These are phyloP conservation scores for Drosophila suzukii DNA, from an alignment of 1,140 invertebrate species.

Conservation along the genomic window DNA sequence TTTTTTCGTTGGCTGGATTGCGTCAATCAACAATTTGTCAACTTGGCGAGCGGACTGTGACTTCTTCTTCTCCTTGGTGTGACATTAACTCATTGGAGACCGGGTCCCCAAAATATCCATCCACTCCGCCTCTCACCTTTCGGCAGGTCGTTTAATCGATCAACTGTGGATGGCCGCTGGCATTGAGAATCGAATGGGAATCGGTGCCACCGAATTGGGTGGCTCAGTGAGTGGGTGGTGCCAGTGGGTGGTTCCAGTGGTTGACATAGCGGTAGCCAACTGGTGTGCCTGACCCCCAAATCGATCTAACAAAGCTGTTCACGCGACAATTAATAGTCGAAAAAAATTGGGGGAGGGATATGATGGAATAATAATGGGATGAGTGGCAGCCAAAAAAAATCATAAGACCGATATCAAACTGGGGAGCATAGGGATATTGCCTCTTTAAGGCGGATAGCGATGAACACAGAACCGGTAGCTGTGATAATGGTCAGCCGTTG, in stretches of 20 bases:
- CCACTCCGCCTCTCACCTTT: slow-evolving; percentile 2
- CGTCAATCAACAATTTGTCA: slow-evolving; percentile 81
- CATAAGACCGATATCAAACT: background rate
- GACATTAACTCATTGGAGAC: slow-evolving; percentile 23
- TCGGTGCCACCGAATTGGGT: slow-evolving; percentile 52
- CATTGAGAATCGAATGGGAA: slow-evolving; percentile 60
- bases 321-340: slow-evolving; percentile 77
- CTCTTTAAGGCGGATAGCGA: background rate
- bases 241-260: slow-evolving; percentile 32
- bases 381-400: slow-evolving; percentile 23
- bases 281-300: slow-evolving; percentile 48
- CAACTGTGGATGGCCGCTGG: slow-evolving; percentile 70
- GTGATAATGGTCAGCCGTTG: slow-evolving; percentile 69
- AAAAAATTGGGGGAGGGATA: background rate
- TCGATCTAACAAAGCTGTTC: slow-evolving; percentile 67
- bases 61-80: slow-evolving; percentile 13
- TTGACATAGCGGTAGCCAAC: slow-evolving; percentile 61
- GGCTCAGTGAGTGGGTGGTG: slow-evolving; percentile 5
- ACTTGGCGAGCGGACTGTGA: slow-evolving; percentile 38
- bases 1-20: slow-evolving; percentile 46
- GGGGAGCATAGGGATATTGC: background rate
- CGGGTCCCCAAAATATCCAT: background rate
- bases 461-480: slow-evolving; percentile 53
- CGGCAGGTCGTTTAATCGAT: slow-evolving; percentile 73
- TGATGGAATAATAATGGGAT: background rate